Evolutionary conservation across 92 coral and sea anemone species (phyloP), one percentile per base, ranked within the genome.

Genomic region (Epizoanthus stellaris): DNA sequence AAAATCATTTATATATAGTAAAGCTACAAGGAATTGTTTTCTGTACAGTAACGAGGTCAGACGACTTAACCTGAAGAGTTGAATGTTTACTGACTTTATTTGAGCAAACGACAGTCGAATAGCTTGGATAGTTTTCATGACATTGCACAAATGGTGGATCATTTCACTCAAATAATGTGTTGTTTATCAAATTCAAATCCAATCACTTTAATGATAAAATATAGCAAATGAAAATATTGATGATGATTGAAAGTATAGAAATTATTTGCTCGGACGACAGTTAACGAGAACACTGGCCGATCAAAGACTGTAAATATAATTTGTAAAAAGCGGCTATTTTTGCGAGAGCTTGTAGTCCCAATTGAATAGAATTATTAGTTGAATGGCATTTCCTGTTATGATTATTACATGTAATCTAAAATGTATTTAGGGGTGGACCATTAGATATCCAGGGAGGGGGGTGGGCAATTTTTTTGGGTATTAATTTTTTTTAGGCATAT

Each of bases 291-390:
- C 11, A 65, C 62, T 70, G 16, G 38, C 56, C 76, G 91, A 85
- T 91, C 59, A 80, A 30, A 88, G 75, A 79, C 45, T 91, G 94
- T 88, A 88, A 80, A 88, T 91, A 91, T 9, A 21, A 67, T 80
- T 59, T 88, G 89, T 80, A 87, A 11, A 87, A 75, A 83, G 56
- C 72, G 40, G 58, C 81, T 80, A 63, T 80, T 91, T 81, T 72
- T 76, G 64, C 63, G 73, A 61, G 75, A 77, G 87, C 61, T 53
- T 90, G 76, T 71, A 81, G 86, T 90, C 65, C 80, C 81, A 86
- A 82, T 47, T 59, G 75, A 82, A 82, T 81, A 66, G 14, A 80
- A 58, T 82, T 77, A 60, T 17, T 52, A 34, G 52, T 62, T 60
- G 70, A 75, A 76, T 38, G 11, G 49, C 30, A 43, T 58, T 79